phyloP scores from a whole-genome alignment of 2,113 vertebrate species.

The Sphaerodactylus townsendi region DNA sequence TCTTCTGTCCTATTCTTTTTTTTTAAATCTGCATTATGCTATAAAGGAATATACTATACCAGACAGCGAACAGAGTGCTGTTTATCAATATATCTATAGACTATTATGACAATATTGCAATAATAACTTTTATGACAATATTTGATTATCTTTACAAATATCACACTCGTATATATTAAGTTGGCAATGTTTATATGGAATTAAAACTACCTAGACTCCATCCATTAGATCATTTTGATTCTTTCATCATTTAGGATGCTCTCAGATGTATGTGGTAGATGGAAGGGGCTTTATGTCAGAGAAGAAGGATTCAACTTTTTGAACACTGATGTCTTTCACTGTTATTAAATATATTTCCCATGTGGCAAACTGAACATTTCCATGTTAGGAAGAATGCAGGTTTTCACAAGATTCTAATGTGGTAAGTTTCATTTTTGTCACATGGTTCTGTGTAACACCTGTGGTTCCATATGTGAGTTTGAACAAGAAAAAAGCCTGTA shows the following conservation, averaged over 20 bases:
- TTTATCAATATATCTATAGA: neutral
- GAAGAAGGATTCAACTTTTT: neutral
- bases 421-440: neutral
- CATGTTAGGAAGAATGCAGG: neutral
- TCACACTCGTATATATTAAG: neutral
- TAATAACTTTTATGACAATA: neutral
- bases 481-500: neutral
- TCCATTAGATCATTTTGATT: neutral
- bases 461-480: neutral
- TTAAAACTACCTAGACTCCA: too few species aligned
- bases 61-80: too few species aligned
- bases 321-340: too few species aligned
- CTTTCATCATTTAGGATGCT: neutral
- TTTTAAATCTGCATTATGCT: neutral
- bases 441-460: neutral
- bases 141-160: neutral
- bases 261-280: neutral
- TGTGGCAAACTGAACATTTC: neutral
- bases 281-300: neutral
- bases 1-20: neutral
- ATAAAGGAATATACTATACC: neutral
- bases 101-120: neutral
- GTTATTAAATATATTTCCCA: neutral
- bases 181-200: too few species aligned
- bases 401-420: neutral